Percentiles rank a stretch among this genome's conserved stretches.
These are phyloP conservation scores for Panagrolaimus sp. DNA, from an alignment of 1,140 invertebrate species.

Conservation along the genomic window DNA sequence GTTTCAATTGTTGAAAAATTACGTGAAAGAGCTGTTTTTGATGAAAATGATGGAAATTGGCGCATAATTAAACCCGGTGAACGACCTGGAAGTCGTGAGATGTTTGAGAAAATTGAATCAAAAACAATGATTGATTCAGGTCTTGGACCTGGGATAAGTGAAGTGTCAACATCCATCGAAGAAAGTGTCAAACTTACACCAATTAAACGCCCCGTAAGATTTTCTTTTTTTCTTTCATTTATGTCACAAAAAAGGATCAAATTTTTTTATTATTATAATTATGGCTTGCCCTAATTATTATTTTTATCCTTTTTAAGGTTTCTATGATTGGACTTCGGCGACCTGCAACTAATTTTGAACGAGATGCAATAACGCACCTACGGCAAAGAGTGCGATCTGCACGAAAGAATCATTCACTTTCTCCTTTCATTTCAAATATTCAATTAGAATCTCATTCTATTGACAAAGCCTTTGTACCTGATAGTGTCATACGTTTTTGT, in stretches of 20 bases:
- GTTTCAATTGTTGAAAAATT: slow-evolving; percentile 78
- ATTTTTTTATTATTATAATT: not conserved
- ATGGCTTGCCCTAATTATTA: slow-evolving; percentile 5
- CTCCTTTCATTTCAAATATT: slow-evolving; percentile 1
- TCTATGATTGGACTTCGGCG: slow-evolving; percentile 32
- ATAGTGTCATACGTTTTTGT: slow-evolving; percentile 50
- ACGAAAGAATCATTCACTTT: slow-evolving; percentile 11
- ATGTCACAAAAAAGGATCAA: not conserved
- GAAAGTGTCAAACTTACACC: slow-evolving; percentile 1
- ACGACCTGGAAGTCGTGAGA: not conserved
- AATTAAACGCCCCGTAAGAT: slow-evolving; percentile 36
- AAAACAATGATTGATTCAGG: slow-evolving; percentile 44
- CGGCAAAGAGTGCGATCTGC: slow-evolving; percentile 24
- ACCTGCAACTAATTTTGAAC: slow-evolving; percentile 35
- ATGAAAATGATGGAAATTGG: slow-evolving; percentile 80
- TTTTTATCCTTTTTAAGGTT: slow-evolving; percentile 17
- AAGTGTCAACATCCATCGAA: slow-evolving; percentile 1
- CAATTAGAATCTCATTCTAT: not conserved
- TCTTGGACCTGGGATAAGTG: slow-evolving; percentile 23
- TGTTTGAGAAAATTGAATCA: slow-evolving; percentile 15
- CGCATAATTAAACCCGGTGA: slow-evolving; percentile 34
- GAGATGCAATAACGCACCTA: slow-evolving; percentile 21
- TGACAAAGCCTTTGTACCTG: slow-evolving; percentile 20
- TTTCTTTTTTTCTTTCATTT: not conserved
- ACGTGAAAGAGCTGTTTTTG: slow-evolving; percentile 70